Conservation (phyloP, 1,140 invertebrate genomes). For the Odontomachus brunneus region DNA sequence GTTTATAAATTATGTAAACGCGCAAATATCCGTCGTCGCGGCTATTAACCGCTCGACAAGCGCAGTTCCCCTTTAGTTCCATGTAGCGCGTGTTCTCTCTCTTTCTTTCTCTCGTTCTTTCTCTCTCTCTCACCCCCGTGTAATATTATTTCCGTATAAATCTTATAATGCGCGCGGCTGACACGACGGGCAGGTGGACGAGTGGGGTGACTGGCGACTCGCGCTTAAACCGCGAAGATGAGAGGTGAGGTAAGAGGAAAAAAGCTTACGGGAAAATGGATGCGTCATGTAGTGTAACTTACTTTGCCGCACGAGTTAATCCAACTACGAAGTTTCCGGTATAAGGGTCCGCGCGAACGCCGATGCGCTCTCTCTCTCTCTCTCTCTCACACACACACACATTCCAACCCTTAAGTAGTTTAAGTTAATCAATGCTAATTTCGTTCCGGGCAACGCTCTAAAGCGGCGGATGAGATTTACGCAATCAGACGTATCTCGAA, state of each 20-base stretch:
- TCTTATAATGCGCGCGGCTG: slow-evolving; percentile 57
- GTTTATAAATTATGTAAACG: slow-evolving; percentile 47
- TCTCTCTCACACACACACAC: slow-evolving; percentile 2
- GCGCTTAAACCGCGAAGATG: slow-evolving; percentile 60
- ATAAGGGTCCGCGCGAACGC: slow-evolving; percentile 5
- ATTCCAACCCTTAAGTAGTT: slow-evolving; percentile 37
- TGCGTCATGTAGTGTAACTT: slow-evolving; percentile 57
- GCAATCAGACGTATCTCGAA: slow-evolving; percentile 25
- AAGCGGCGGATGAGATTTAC: slow-evolving; percentile 31
- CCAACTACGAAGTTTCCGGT: slow-evolving; percentile 53
- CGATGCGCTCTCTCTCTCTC: neutral
- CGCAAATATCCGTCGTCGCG: slow-evolving; percentile 33
- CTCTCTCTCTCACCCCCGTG: neutral
- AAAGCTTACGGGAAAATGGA: slow-evolving; percentile 57
- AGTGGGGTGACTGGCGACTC: slow-evolving; percentile 51
- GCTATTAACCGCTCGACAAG: slow-evolving; percentile 44
- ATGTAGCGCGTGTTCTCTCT: slow-evolving; percentile 34
- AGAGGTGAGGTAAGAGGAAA: slow-evolving; percentile 53
- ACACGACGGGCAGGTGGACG: slow-evolving; percentile 47
- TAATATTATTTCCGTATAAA: slow-evolving; percentile 60
- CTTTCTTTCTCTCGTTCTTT: neutral
- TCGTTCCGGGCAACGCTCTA: slow-evolving; percentile 17
- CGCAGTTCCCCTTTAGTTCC: slow-evolving; percentile 51
- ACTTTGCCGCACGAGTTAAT: slow-evolving; percentile 53
- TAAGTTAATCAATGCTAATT: slow-evolving; percentile 62